Conservation (phyloP, 2,113 vertebrate species). For the Tychaedon coryphoeus region DNA sequence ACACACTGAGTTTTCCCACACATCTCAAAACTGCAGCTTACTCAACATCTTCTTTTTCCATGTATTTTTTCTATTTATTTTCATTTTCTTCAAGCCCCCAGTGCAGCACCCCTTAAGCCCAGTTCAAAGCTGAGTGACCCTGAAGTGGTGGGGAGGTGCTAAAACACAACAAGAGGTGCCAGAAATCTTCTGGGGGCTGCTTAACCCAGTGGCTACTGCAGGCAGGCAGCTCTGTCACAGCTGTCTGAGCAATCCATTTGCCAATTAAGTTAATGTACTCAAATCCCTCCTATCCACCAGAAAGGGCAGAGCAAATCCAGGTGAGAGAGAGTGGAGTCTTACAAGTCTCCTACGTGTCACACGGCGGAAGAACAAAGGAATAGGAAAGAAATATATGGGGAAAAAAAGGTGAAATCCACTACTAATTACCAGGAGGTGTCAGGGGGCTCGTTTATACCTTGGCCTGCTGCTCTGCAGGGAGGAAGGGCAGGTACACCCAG, state of each 20-base stretch:
- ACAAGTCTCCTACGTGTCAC: background rate
- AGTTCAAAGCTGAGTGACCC: background rate
- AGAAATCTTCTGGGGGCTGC: background rate
- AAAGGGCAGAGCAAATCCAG: conserved; percentile 62
- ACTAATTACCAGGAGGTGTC: background rate
- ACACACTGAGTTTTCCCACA: accelerated
- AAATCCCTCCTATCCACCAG: conserved; percentile 44
- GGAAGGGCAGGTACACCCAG: background rate
- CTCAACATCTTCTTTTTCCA: background rate
- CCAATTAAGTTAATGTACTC: conserved; percentile 54
- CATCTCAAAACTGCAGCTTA: background rate
- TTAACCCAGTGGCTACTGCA: background rate
- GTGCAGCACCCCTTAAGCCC: background rate
- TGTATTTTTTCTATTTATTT: background rate
- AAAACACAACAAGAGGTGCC: background rate
- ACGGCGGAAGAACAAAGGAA: background rate
- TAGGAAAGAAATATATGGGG: background rate
- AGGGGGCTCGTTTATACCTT: background rate
- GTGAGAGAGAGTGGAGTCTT: conserved; percentile 24
- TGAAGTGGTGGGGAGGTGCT: background rate
- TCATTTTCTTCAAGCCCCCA: background rate
- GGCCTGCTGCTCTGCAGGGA: background rate
- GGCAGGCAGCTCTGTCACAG: conserved; percentile 10
- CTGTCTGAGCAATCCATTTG: conserved; percentile 37
- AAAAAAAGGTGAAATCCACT: background rate